Base-by-base conservation (phyloP, 2,888 invertebrate genomes). In the Didymodactylos carnosus region DNA sequence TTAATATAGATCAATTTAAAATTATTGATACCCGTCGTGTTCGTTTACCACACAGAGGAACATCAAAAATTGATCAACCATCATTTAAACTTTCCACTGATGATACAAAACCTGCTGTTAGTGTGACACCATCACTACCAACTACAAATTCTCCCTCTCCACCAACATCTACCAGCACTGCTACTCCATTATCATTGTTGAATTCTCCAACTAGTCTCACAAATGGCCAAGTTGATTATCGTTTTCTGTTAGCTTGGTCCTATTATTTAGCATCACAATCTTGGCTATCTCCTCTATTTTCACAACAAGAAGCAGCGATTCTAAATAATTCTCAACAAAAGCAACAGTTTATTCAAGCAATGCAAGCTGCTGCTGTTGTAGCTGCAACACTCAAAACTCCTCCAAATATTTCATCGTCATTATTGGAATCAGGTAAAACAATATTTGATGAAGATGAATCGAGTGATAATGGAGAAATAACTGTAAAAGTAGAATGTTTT, bases 1-100 rank as follows among this genome's bases (percentile, higher is more conserved):
- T n/a, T n/a, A n/a, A n/a, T n/a, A n/a, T n/a, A n/a, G n/a, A 62
- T 62, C 62, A 62, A 62, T 62, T 62, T 62, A 62, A 62, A 62
- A 13, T 35, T 8, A 35, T 62, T 19, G 62, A 62, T 35, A 62
- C 62, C n/a, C 62, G 62, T 62, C 62, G 62, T 35, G 62, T 62
- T 19, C 29, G n/a, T 35, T 19, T 62, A n/a, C 35, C n/a, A 19
- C 62, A 35, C n/a, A 62, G 35, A 19, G 35, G 35, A 10, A 62
- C 29, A 62, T 19, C 35, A 19, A n/a, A 7, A 19, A 5, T 35
- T n/a, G n/a, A 35, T 19, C 62, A 35, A 35, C 35, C 19, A 19
- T n/a, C 19, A 62, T 2, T 35, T 3, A n/a, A 62, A n/a, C 7
- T 19, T 29, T n/a, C 19, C 29, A 35, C n/a, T 19, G 62, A 62